These are phyloP conservation scores for Strigamia transsilvanica DNA, from an alignment of 2,888 invertebrate genomes.

Conservation along the genomic window DNA sequence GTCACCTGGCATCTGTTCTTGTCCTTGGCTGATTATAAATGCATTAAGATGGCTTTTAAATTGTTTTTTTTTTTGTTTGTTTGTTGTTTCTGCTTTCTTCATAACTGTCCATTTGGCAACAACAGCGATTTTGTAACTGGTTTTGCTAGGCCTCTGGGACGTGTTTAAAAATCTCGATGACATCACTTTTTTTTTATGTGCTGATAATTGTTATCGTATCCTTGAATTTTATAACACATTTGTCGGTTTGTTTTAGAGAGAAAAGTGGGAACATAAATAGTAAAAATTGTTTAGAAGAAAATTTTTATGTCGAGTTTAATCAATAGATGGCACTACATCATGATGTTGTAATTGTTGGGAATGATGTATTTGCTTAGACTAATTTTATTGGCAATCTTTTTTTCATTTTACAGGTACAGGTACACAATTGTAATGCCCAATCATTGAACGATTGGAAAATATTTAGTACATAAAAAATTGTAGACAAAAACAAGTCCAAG, in stretches of 20 bases:
- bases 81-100: not conserved
- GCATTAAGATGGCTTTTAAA: too few species aligned
- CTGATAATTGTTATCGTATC: not conserved
- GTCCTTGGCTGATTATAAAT: not conserved
- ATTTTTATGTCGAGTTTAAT: not conserved
- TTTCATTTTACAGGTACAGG: too few species aligned
- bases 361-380: too few species aligned
- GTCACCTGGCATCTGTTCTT: not conserved
- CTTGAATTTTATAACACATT: not conserved
- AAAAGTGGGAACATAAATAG: not conserved
- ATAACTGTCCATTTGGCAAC: not conserved
- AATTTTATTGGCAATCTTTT: too few species aligned
- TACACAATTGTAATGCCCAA: too few species aligned
- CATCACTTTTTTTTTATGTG: not conserved
- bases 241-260: too few species aligned
- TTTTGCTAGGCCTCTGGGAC: not conserved
- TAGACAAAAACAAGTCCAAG: too few species aligned
- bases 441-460: too few species aligned
- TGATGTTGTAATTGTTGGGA: too few species aligned
- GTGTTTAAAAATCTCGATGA: constrained; percentile 5
- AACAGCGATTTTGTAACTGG: not conserved
- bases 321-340: not conserved
- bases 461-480: too few species aligned
- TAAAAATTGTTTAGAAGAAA: not conserved
- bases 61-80: not conserved